phyloP scores from a whole-genome alignment of 2,888 invertebrate genomes.

The Tiliacea citrago region DNA sequence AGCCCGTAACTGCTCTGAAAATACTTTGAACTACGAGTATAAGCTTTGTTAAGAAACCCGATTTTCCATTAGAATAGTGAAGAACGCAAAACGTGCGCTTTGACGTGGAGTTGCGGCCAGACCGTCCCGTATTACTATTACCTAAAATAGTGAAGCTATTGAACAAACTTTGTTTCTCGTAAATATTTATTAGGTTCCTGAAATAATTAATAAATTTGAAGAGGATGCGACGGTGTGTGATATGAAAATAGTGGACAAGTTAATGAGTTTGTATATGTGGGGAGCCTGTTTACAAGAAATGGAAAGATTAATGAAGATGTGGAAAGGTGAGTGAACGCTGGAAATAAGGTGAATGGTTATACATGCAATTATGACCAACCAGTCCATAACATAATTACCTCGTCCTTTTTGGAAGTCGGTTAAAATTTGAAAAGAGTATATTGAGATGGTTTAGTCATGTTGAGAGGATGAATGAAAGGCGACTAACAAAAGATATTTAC shows the following conservation, averaged over 20 bases:
- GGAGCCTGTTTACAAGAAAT: neutral
- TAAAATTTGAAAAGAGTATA: too few relatives aligned
- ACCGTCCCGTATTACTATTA: too few relatives aligned
- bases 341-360: neutral
- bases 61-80: neutral
- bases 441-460: too few relatives aligned
- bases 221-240: neutral
- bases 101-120: too few relatives aligned
- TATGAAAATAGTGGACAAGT: neutral
- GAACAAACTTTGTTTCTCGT: neutral
- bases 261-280: neutral
- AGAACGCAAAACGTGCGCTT: neutral
- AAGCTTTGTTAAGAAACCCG: neutral
- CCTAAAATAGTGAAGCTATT: neutral
- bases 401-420: too few relatives aligned
- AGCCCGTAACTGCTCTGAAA: constrained; percentile 5
- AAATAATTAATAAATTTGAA: neutral
- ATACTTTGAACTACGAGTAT: constrained; percentile 24
- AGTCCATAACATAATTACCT: too few relatives aligned
- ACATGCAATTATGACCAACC: too few relatives aligned
- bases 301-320: neutral
- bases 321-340: neutral
- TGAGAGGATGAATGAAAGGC: too few relatives aligned
- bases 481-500: too few relatives aligned
- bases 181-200: neutral